Evolutionary conservation across 1,140 invertebrate species (phyloP), one percentile per base, ranked within the genome.

Genomic region (Amphibalanus amphitrite): DNA sequence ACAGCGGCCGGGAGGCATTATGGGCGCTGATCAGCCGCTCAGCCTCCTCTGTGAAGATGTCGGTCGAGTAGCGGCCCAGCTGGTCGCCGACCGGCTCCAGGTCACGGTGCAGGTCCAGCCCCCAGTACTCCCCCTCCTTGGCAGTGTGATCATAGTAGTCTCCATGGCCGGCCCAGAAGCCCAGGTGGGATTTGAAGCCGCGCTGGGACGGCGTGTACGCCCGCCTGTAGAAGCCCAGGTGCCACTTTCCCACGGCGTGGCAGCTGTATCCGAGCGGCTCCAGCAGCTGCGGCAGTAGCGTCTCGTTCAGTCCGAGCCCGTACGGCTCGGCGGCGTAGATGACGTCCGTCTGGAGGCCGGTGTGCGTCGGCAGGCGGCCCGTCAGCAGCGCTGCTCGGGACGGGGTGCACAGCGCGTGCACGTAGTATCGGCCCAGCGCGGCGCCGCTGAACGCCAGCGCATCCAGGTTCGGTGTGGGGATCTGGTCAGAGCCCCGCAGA

Each of bases 381-480:
- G 90, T 92, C 47, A 94, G 82, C 20, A 93, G 83, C 0, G 90
- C 86, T 0, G 86, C 83, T 75, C 91, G 82, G 0, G 90, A 89
- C 0, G 90, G 90, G 0, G 89, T 89, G 77, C 90, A 92, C 67
- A 91, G 81, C 0, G 89, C 84, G 71, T 88, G 83, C 0, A 86
- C 86, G 76, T 93, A 93, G 80, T 94, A 92, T 76, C 87, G 88
- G 76, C 89, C 86, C 3, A 93, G 78, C 29, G 91, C 87, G 15
- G 89, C 83, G 10, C 90, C 90, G 75, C 86, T 86, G 78, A 86
- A 88, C 0, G 88, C 90, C 64, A 93, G 76, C 4, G 88, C 84
- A 78, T 93, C 91, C 70, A 93, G 89, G 78, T 92, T 92, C 1
- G 90, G 90, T 0, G 90, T 92, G 68, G 86, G 84, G 73, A 91